These are phyloP conservation scores for Antechinus stuartii DNA, from an alignment of 2,113 vertebrate genomes.

Conservation along the genomic window DNA sequence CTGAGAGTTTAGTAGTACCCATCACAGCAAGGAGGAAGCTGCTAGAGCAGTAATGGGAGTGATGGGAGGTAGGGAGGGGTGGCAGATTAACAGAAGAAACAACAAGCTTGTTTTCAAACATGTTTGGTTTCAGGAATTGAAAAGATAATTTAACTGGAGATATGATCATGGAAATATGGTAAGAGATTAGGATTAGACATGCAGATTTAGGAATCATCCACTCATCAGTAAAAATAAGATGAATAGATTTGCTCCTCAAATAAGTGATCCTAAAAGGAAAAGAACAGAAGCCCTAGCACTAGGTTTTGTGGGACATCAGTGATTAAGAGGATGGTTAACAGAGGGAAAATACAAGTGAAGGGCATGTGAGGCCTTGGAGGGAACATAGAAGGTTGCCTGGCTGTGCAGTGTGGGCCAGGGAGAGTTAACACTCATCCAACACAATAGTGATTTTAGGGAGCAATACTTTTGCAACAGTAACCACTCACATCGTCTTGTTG, in stretches of 20 bases:
- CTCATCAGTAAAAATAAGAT: background rate
- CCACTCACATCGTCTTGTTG: background rate
- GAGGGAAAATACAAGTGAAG: background rate
- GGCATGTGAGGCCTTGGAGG: background rate
- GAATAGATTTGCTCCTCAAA: slow-evolving; percentile 12
- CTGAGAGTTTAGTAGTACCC: background rate
- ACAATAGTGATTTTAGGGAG: background rate
- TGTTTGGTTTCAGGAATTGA: background rate
- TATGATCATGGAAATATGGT: background rate
- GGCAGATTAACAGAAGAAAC: no score
- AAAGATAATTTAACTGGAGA: background rate
- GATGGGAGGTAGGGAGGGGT: no score
- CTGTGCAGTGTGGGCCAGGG: background rate
- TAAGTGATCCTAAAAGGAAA: slow-evolving; percentile 17
- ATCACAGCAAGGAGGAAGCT: background rate
- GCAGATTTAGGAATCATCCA: background rate
- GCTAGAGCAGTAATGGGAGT: background rate
- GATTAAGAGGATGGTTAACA: background rate
- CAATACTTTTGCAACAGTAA: slow-evolving; percentile 21
- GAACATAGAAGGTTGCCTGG: background rate
- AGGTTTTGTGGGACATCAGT: background rate
- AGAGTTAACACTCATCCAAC: background rate
- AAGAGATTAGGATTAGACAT: background rate
- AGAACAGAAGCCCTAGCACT: slow-evolving; percentile 4
- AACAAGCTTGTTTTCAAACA: background rate